Base-by-base conservation (phyloP, 2,888 invertebrate genomes). In the Drosophila borborema region DNA sequence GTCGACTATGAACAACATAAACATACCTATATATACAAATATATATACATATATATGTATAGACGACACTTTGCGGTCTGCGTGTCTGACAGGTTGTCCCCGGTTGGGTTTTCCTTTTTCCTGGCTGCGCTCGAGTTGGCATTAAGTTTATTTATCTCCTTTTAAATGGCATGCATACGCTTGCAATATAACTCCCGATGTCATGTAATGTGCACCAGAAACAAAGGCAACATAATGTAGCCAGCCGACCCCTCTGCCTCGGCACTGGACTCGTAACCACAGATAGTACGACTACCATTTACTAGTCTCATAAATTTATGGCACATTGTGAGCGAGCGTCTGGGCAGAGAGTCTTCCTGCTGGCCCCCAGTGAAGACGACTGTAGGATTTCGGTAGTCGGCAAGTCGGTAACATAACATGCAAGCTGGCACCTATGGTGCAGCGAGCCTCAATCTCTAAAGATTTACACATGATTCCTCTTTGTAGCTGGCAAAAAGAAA, bases 271-370 rank as follows among this genome's bases (percentile, higher is more conserved):
- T 74, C 64, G 72, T 72, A 67, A 67, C 66, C 72, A 56, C 71
- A 67, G 74, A 79, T 81, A 77, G 59, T 70, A 70, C 58, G 67
- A 86, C 84, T 81, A 79, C 90, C 89, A 84, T 89, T 84, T 84
- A 90, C 90, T 90, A 90, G 90, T 85, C 80, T 85, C 86, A 86
- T 86, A 86, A 90, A 86, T 86, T 86, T 86, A 88, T 86, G 90
- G 83, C 83, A 85, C 90, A 82, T 86, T 86, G 86, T 64, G 61
- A 64, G 51, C 16, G 14, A 28, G 6, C 23, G 20, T 38, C 64
- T 6, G 34, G 67, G 16, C 41, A 36, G 36, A 59, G 71, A 64
- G 20, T 34, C 64, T 58, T 68, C 71, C 64, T 56, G 72, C 64
- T 56, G 72, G 40, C 65, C n/a, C 18, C 49, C 49, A 48, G 58